phyloP scores from a whole-genome alignment of 2,797 vertebrate genomes.

The Falco peregrinus region DNA sequence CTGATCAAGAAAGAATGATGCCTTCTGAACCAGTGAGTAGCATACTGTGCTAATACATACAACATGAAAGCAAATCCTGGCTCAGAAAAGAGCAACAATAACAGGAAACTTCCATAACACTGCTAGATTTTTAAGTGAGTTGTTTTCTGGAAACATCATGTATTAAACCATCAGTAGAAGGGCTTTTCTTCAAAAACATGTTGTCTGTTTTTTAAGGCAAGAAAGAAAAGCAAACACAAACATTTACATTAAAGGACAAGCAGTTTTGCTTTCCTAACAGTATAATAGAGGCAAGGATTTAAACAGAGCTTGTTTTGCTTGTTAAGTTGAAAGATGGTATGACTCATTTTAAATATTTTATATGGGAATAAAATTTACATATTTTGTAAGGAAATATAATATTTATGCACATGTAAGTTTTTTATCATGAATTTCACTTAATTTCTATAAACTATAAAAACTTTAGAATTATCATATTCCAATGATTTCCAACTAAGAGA shows the following conservation, averaged over 20 bases:
- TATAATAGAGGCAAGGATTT: background rate
- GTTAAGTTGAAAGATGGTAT: background rate
- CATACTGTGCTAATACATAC: background rate
- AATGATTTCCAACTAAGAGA: background rate
- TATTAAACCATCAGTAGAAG: background rate
- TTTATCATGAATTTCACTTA: background rate
- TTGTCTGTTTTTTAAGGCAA: background rate
- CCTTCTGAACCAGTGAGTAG: background rate
- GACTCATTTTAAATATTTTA: background rate
- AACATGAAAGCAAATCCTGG: background rate
- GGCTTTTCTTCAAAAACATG: background rate
- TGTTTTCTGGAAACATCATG: slow-evolving; percentile 4
- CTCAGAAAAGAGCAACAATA: slow-evolving; percentile 31
- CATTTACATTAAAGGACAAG: background rate
- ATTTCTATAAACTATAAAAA: background rate
- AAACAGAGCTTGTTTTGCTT: background rate
- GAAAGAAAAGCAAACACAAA: slow-evolving; percentile 25
- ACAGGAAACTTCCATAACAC: slow-evolving; percentile 31
- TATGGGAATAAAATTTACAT: background rate
- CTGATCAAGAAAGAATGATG: background rate
- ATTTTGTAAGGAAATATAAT: background rate
- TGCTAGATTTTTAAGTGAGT: background rate
- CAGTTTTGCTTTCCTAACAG: background rate
- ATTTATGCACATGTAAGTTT: background rate
- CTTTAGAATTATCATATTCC: background rate